Evolutionary conservation across 53 echinoderm and acorn worm genomes (phyloP).

Genomic region (Echinarachnius parma): DNA sequence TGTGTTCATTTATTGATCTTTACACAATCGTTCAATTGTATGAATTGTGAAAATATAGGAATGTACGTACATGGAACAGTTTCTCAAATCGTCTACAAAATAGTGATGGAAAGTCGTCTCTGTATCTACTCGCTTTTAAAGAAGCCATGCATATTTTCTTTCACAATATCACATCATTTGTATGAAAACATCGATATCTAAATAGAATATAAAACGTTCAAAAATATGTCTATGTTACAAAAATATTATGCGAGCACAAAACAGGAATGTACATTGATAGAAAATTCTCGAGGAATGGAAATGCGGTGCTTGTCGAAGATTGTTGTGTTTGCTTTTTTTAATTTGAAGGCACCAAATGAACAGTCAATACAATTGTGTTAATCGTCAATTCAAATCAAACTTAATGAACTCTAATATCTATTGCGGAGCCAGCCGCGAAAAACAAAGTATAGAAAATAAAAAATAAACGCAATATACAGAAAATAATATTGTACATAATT

Average conservation of each 20-base stretch:
- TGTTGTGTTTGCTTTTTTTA: too few species aligned
- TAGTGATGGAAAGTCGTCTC: conserved; percentile 19
- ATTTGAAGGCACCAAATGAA: neutral
- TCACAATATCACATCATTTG: neutral
- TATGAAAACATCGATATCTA: conserved; percentile 5
- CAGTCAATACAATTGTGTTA: too few species aligned
- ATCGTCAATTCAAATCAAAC: too few species aligned
- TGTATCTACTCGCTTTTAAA: conserved; percentile 25
- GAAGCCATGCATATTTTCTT: neutral
- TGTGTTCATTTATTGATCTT: neutral
- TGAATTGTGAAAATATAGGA: conserved; percentile 42
- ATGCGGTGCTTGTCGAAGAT: too few species aligned
- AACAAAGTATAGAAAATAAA: conserved; percentile 36
- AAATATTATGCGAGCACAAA: conserved; percentile 25
- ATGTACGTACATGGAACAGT: conserved; percentile 40
- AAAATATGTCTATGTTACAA: conserved; percentile 29
- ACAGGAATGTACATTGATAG: conserved; percentile 49
- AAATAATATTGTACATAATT: conserved; percentile 25
- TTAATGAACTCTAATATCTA: neutral
- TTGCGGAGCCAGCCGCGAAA: conserved; percentile 39
- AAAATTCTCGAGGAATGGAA: too few species aligned
- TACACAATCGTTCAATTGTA: neutral
- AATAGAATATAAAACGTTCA: conserved; percentile 48
- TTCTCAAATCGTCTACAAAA: conserved; percentile 28
- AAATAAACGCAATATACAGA: conserved; percentile 26